Base-by-base conservation (phyloP, 2,888 invertebrate genomes). In the Agapostemon virescens region DNA sequence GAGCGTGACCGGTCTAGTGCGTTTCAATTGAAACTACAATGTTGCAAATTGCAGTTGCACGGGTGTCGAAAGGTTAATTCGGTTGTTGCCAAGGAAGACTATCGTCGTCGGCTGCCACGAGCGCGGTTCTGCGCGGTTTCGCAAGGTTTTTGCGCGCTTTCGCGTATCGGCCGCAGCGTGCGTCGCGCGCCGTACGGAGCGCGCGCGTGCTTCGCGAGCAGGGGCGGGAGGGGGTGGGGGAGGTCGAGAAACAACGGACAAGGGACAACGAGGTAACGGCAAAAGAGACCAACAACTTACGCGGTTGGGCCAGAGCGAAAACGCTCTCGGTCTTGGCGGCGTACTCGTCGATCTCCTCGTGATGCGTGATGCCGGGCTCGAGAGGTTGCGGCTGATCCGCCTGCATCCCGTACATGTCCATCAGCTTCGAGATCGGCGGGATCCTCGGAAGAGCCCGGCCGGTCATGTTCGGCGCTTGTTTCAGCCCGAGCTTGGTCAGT, bases 381-480 rank as follows among this genome's bases (percentile, higher is more conserved):
- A 92, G 88, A 15, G 88, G 81, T 63, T 89, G 87, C 20, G 92
- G 92, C 70, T 92, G 92, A 82, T 93, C 93, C n/a, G 92, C 91
- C 84, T 93, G 93, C 92, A 93, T 93, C 75, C 92, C 93, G 87
- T 93, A 93, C 90, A 92, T 91, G 88, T 93, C 93, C 89, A 93
- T 90, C 78, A 93, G 90, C 76, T 93, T 92, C 20, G 92, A 92
- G 74, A 92, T 90, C 42, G 93, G 93, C 45, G 95, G 94, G 69
- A 95, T 94, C 80, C 93, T 93, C 26, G 95, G 95, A 63, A 94
- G 88, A 1, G 93, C 92, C 63, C 94, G 92, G 26, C 95, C 95
- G 9, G 95, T 95, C 86, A 95, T 94, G 90, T 95, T 95, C 36
- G 94, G 94, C 17, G 95, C 94, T 82, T 94, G 93, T 77, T 93